phyloP scores from a whole-genome alignment of 2,888 invertebrate genomes.

The Drosophila rubida region DNA sequence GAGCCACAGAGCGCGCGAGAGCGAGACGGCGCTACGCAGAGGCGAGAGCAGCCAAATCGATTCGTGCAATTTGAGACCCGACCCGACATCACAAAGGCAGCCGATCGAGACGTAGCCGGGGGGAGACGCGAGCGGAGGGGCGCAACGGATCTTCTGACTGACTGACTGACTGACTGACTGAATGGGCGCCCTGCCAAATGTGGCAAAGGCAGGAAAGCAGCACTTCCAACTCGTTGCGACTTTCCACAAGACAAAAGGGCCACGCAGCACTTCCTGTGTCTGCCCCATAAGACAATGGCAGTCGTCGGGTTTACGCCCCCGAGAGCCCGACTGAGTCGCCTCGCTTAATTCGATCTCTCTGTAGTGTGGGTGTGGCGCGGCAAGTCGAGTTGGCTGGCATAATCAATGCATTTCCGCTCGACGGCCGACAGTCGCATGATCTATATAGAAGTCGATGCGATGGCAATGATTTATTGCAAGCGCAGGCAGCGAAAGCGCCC shows the following conservation, averaged over 20 bases:
- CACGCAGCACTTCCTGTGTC: slow-evolving; percentile 49
- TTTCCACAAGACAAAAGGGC: slow-evolving; percentile 43
- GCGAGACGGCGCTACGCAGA: slow-evolving; percentile 7
- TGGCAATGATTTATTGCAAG: slow-evolving; percentile 60
- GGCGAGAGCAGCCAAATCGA: slow-evolving; percentile 50
- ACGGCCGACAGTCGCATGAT: slow-evolving; percentile 9
- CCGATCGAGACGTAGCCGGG: slow-evolving; percentile 47
- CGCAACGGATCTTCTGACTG: slow-evolving; percentile 1
- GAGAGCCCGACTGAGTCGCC: slow-evolving; percentile 14
- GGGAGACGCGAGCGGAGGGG: neutral
- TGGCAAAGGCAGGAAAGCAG: slow-evolving; percentile 27
- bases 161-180: slow-evolving; percentile 65
- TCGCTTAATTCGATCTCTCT: slow-evolving; percentile 39
- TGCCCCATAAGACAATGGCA: slow-evolving; percentile 44
- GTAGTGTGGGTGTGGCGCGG: slow-evolving; percentile 35
- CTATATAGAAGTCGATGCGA: slow-evolving; percentile 10
- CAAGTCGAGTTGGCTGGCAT: slow-evolving; percentile 37
- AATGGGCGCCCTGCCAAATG: slow-evolving; percentile 75
- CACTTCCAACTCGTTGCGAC: slow-evolving; percentile 7
- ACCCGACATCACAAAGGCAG: slow-evolving; percentile 68
- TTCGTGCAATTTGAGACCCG: slow-evolving; percentile 78
- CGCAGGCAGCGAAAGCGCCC: slow-evolving; percentile 31
- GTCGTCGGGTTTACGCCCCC: slow-evolving; percentile 36
- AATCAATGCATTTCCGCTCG: slow-evolving; percentile 76
- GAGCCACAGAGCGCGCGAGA: neutral